Evolutionary conservation across 2,113 vertebrate genomes (phyloP).

Genomic region (Sclerurus mexicanus): DNA sequence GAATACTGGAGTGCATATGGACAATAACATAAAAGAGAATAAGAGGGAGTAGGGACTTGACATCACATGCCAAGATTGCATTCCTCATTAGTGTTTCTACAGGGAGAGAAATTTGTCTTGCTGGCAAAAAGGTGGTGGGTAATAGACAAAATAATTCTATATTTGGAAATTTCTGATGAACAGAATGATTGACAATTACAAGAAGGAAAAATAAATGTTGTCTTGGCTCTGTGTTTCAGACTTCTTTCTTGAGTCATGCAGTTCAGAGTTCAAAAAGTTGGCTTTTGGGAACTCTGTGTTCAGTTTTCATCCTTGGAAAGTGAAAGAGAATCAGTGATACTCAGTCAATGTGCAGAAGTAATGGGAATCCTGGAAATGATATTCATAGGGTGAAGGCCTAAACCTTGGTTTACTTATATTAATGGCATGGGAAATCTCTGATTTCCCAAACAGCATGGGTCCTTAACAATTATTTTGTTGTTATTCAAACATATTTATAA

Average conservation of each 20-base stretch:
- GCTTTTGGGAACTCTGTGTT: background rate
- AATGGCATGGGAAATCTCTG: background rate
- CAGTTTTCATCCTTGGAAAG: background rate
- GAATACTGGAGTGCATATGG: background rate
- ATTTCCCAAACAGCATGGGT: background rate
- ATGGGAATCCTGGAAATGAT: background rate
- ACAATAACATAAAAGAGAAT: background rate
- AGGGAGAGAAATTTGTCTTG: conserved; percentile 30
- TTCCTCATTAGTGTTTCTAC: background rate
- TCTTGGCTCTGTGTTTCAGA: background rate
- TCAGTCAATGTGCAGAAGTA: background rate
- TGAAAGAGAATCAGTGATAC: background rate
- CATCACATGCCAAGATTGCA: background rate
- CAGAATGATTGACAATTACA: background rate
- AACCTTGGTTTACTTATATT: background rate
- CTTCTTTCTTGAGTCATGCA: background rate
- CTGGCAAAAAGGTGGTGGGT: conserved; percentile 41
- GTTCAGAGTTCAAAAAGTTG: background rate
- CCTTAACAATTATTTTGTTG: background rate
- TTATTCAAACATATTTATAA: background rate
- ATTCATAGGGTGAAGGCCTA: background rate
- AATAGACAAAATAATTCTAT: conserved; percentile 55
- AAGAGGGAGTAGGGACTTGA: background rate
- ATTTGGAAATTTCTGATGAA: conserved; percentile 65
- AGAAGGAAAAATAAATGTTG: background rate